Base-by-base conservation (phyloP, 2,888 invertebrate species). In the Clitarchus hookeri region DNA sequence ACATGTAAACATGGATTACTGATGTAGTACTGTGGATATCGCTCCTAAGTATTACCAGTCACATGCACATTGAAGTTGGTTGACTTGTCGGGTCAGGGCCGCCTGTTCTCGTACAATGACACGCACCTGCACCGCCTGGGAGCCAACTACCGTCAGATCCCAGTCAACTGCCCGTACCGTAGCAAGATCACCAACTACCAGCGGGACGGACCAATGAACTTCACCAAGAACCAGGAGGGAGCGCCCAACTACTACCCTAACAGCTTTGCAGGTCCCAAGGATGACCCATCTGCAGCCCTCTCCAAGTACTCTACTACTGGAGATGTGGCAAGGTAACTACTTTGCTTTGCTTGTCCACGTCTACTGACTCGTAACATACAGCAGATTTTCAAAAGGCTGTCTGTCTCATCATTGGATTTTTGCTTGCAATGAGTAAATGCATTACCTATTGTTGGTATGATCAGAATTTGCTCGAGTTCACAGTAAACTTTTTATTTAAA, bases 231-330 rank as follows among this genome's bases (percentile, higher is more conserved):
- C 91, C 97, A 98, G 92, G 95, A 94, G 9, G 96, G 96, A 44
- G 96, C 96, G 8, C 99, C 99, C 8, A 99, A 99, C 92, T 99
- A 99, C 91, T 98, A 95, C 93, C 99, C 99, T 0, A 99, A 99
- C 93, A 98, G 98, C 88, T 99, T 98, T 92, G 93, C 94, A 88
- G 99, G 99, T 0, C 98, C 98, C 0, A 94, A 95, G 88, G 94
- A 94, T 88, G 94, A 95, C 89, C 93, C 94, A 0, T 92, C 94
- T 6, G 95, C 95, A 0, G 93, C 93, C 88, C 91, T 93, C 77
- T 93, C 94, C 3, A 92, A 93, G 83, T 95, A 94, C 90, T 91
- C 91, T 44, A 90, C 95, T 1, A 92, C 93, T 86, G 98, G 97
- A 0, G 97, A 98, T 90, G 95, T 97, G 23, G 94, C 94, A 89